Evolutionary conservation across 2,888 invertebrate species (phyloP).

Genomic region (Caenorhabditis sp.): DNA sequence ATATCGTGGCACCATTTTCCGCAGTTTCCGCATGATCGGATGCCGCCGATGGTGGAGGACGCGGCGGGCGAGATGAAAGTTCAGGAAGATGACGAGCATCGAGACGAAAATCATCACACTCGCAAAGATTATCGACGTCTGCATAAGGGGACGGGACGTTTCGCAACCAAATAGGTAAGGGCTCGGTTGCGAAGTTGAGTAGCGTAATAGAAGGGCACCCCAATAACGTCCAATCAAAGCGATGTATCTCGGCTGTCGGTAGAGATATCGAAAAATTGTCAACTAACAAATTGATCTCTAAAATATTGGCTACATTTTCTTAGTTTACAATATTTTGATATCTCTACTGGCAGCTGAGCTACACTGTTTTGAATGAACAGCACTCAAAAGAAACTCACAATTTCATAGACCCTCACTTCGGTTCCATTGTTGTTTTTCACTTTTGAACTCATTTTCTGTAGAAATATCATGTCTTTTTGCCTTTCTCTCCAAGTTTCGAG

Average conservation of each 20-base stretch:
- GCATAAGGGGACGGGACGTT: not conserved
- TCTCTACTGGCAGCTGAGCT: no score
- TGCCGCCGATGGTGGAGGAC: constrained; percentile 13
- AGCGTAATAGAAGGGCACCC: no score
- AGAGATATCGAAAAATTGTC: no score
- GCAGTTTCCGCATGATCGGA: not conserved
- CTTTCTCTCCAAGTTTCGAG: no score
- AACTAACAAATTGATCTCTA: not conserved
- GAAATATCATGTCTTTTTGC: no score
- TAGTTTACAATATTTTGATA: not conserved
- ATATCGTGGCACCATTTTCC: not conserved
- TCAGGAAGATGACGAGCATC: constrained; percentile 20
- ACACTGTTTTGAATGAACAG: no score
- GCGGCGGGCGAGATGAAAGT: constrained; percentile 20
- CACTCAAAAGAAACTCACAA: constrained; percentile 1
- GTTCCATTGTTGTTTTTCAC: not conserved
- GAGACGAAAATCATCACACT: constrained; percentile 30
- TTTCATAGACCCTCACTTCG: not conserved
- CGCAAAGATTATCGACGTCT: constrained; percentile 26
- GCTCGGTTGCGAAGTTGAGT: not conserved
- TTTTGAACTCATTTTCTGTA: constrained; percentile 16
- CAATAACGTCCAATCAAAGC: no score
- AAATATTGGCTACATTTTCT: no score
- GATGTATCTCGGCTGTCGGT: no score
- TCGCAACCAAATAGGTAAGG: not conserved